Base-by-base conservation (phyloP, 2,888 invertebrate genomes). In the Plebejus melissa region DNA sequence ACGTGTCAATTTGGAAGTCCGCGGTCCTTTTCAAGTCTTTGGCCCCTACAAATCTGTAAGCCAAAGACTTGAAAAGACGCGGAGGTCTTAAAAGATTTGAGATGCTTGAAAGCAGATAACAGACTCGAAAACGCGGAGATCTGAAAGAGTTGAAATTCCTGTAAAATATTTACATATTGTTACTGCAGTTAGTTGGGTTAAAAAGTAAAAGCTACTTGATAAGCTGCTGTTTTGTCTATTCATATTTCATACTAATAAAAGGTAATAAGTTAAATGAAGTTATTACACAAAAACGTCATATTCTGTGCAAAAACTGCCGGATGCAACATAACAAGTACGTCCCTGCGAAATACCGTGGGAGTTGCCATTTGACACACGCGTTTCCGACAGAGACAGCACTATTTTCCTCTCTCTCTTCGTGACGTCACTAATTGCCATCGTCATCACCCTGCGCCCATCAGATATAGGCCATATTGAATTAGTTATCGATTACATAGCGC, bases 261-360 rank as follows among this genome's bases (percentile, higher is more conserved):
- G 32, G 13, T 65, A 32, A 36, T 65, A 65, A 65, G 11, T 1
- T 65, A 16, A 65, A 65, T 65, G 32, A 65, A 65, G 65, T 65
- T 65, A 65, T 65, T 32, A 13, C 32, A 65, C 32, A 65, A 65
- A 65, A 65, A 65, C 65, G 1, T 36, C 16, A 65, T 65, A 28
- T 65, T 65, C 60, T 65, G 11, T 13, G 32, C 65, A 65, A 65
- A 65, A 65, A 65, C 65, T 32, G 16, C 32, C 32, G 65, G 65
- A 65, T 36, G 32, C 16, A 65, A 5, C 65, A 28, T 22, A 58
- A 22, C 58, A 65, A 36, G 65, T 88, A 69, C 87, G 74, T 60
- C 83, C 79, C 89, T 86, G 87, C 70, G 72, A 7, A 80, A 83
- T 83, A 82, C 84, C 87, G 89, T 88, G 90, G 84, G 87, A 88